Base-by-base conservation (phyloP, 2,113 vertebrate species). In the Ginglymostoma cirratum region DNA sequence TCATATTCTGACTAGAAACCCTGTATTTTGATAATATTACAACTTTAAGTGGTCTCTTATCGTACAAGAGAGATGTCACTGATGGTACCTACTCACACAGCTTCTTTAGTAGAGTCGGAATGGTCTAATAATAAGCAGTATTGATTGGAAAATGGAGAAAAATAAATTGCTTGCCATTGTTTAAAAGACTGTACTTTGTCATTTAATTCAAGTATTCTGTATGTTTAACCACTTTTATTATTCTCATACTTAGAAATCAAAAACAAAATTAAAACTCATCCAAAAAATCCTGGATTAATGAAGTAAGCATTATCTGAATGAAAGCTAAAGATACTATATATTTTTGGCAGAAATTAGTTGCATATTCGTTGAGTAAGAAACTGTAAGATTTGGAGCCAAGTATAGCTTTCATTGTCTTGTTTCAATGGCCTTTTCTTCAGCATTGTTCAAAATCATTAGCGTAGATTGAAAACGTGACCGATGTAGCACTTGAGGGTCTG, bases 21-120 rank as follows among this genome's bases (percentile, higher is more conserved):
- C 38, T 95, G 42, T 48, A 70, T 72, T 95, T 95, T 72, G 94
- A 95, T 95, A 95, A 72, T 95, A 76, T 70, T 95, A 95, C 42
- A 76, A 95, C 42, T 48, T 48, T 70, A 94, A 70, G 42, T 95
- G 24, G 67, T 42, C 94, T 19, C 69, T 76, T 76, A 72, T 76
- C 87, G 5, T 19, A 52, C 23, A 7, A 94, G 61, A 42, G 61
- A 65, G 34, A 92, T 92, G 90, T 67, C 72, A 72, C 52, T 48
- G 69, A 72, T 72, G 65, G 23, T 94, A 27, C 52, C 24, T 76
- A 95, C 66, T 70, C 38, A 34, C 42, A 4, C 94, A 94, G 45
- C 7, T 72, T 52, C 67, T 95, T 95, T 45, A 95, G 94, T 45
- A 24, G 45, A 61, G 17, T 52, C 69, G 72, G 34, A 72, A 76